phyloP scores from a whole-genome alignment of 2,113 vertebrate genomes.

The Nesogale talazaci region DNA sequence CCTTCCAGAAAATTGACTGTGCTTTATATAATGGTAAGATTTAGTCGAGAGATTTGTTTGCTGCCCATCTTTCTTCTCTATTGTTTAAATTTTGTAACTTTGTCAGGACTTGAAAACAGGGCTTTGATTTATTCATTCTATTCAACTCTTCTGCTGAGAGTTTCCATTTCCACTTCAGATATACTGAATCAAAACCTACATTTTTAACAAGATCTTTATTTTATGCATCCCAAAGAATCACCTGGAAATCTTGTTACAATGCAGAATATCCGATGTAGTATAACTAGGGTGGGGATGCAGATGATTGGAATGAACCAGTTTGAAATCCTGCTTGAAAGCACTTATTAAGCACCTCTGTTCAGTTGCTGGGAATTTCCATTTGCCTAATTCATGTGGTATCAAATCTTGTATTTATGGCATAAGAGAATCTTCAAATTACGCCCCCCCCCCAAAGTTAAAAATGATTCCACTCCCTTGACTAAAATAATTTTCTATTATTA shows the following conservation, averaged over 20 bases:
- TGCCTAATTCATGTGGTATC: slow-evolving; percentile 17
- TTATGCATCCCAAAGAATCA: too few species aligned
- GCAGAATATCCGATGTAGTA: too few species aligned
- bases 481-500: not conserved
- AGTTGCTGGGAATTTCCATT: slow-evolving; percentile 68
- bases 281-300: too few species aligned
- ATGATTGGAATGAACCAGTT: too few species aligned
- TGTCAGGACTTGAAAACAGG: slow-evolving; percentile 59
- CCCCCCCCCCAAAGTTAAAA: not conserved
- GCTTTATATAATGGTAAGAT: slow-evolving; percentile 25
- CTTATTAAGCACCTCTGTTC: slow-evolving; percentile 74
- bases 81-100: slow-evolving; percentile 61
- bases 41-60: slow-evolving; percentile 47
- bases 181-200: too few species aligned
- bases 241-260: too few species aligned
- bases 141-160: too few species aligned
- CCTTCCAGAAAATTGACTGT: not conserved
- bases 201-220: too few species aligned
- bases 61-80: slow-evolving; percentile 47
- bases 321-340: slow-evolving; percentile 51
- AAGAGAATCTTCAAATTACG: slow-evolving; percentile 39
- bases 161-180: too few species aligned
- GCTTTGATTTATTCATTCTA: too few species aligned
- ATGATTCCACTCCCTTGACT: not conserved
- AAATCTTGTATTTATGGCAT: slow-evolving; percentile 42